Conservation (phyloP, 2,888 invertebrate species). For the Gryllus longicercus region DNA sequence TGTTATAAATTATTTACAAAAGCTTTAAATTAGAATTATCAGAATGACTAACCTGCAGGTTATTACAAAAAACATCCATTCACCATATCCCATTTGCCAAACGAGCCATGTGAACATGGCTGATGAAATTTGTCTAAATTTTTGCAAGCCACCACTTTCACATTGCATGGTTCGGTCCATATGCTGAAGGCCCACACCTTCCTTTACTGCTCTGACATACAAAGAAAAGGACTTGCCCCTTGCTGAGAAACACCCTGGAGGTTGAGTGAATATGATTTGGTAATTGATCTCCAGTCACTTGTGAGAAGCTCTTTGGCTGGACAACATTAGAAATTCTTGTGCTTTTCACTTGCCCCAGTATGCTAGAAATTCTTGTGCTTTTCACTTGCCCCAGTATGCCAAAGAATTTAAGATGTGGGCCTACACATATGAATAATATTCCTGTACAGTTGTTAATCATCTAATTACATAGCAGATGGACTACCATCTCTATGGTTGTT, state of each 20-base stretch:
- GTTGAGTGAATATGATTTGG: not conserved
- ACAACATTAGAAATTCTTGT: not conserved
- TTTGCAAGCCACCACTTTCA: constrained; percentile 11
- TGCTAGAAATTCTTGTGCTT: not conserved
- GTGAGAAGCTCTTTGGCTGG: not conserved
- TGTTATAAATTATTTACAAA: constrained; percentile 1
- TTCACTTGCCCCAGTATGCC: not conserved
- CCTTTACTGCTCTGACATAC: not conserved
- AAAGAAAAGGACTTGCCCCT: not conserved
- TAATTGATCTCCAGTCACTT: not conserved
- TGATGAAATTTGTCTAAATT: not conserved
- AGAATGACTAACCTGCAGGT: not conserved
- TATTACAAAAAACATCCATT: not conserved
- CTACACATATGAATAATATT: constrained; percentile 4
- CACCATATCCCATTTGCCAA: not conserved
- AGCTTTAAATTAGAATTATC: constrained; percentile 9
- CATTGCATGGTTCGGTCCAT: not conserved
- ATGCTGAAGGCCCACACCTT: constrained; percentile 8
- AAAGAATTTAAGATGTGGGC: not conserved
- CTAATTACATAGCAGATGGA: too few relatives aligned
- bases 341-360: not conserved
- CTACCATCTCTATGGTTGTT: too few relatives aligned
- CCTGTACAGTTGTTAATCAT: not conserved
- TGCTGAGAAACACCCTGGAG: not conserved
- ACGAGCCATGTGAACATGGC: not conserved